Evolutionary conservation across 2,113 vertebrate species (phyloP).

Genomic region (Fukomys damarensis): DNA sequence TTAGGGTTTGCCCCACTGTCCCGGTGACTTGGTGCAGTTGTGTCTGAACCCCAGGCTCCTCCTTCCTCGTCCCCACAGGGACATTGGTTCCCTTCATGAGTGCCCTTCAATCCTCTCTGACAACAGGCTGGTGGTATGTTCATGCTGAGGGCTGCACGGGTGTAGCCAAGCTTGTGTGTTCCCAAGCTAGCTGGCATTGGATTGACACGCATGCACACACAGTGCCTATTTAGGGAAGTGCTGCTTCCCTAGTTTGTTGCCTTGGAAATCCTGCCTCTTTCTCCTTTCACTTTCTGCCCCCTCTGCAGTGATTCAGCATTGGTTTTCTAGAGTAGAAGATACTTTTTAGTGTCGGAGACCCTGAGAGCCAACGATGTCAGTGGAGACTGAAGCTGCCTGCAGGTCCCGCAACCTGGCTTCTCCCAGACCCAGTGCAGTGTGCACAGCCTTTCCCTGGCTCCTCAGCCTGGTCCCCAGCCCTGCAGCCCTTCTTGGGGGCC

Average conservation of each 20-base stretch:
- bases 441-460: not conserved
- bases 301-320: slow-evolving; percentile 20
- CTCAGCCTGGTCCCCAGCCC: not conserved
- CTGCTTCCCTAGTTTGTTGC: not conserved
- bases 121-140: not conserved
- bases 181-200: not conserved
- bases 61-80: not conserved
- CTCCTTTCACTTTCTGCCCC: slow-evolving; percentile 55
- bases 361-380: no score
- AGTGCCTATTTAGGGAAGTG: slow-evolving; percentile 44
- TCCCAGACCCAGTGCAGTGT: not conserved
- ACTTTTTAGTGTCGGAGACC: not conserved
- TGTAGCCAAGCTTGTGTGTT: not conserved
- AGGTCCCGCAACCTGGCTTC: not conserved
- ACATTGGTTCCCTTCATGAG: not conserved
- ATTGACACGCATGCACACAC: not conserved
- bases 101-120: fast-evolving
- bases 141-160: not conserved
- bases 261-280: slow-evolving; percentile 10
- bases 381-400: not conserved
- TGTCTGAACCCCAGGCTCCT: not conserved
- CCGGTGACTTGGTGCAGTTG: not conserved
- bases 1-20: not conserved
- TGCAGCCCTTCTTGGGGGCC: not conserved
- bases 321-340: slow-evolving; percentile 7